A percentile compares a stretch with the other conserved stretches of the same genome.
Evolutionary conservation across 2,888 invertebrate genomes (phyloP).

Genomic region (Unio delphinus): DNA sequence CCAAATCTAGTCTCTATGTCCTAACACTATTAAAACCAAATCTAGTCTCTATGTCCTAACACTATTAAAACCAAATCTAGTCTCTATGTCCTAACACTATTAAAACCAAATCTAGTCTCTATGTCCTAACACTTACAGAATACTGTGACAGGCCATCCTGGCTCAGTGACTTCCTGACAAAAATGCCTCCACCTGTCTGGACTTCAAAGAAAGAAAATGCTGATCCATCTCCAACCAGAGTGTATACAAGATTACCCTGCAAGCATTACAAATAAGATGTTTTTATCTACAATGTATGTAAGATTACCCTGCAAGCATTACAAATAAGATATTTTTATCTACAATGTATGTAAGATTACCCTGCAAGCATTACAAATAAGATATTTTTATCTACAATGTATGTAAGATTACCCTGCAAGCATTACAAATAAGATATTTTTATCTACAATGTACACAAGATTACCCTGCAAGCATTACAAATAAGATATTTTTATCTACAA

Average conservation of each 20-base stretch:
- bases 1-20: no score
- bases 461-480: not conserved
- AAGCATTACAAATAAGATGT: not conserved
- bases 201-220: constrained; percentile 47
- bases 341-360: not conserved
- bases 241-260: constrained; percentile 37
- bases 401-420: constrained; percentile 29
- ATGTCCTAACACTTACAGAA: constrained; percentile 24
- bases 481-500: no score
- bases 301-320: constrained; percentile 28
- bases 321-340: not conserved
- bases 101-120: no score
- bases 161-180: constrained; percentile 37
- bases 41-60: no score
- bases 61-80: no score
- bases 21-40: no score
- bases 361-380: no score
- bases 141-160: constrained; percentile 33
- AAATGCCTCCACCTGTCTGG: constrained; percentile 32
- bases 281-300: constrained; percentile 12
- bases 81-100: constrained; percentile 6
- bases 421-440: not conserved
- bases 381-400: constrained; percentile 10
- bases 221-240: constrained; percentile 44
- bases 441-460: not conserved